phyloP scores from a whole-genome alignment of 2,113 vertebrate species.

The Apteryx owenii region DNA sequence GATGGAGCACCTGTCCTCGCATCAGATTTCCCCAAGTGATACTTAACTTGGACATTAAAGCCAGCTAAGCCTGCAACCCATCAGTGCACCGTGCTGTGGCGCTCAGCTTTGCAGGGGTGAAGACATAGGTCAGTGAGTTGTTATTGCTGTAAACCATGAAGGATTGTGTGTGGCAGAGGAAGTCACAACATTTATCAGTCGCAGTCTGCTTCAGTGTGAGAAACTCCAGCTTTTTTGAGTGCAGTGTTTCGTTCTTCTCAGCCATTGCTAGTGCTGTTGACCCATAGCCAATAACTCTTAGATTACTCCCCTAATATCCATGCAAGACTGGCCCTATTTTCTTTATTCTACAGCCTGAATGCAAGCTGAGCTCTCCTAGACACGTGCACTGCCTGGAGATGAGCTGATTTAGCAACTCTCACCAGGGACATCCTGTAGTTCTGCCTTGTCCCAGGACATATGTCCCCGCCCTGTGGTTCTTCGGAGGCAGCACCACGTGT shows the following conservation, averaged over 20 bases:
- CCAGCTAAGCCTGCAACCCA: not conserved
- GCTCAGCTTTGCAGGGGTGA: not conserved
- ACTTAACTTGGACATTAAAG: not conserved
- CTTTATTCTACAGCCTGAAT: not conserved
- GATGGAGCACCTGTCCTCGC: not conserved
- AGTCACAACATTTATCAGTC: not conserved
- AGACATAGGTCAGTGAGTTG: not conserved
- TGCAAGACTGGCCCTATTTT: not conserved
- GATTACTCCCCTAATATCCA: not conserved
- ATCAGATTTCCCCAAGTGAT: not conserved
- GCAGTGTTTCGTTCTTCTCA: not conserved
- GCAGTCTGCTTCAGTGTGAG: not conserved
- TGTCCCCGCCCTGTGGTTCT: accelerated
- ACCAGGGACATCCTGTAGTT: not conserved
- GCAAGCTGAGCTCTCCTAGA: not conserved
- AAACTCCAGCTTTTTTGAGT: not conserved
- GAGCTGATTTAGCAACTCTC: not conserved
- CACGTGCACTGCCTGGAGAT: not conserved
- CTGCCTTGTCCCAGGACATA: not conserved
- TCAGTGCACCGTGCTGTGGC: accelerated
- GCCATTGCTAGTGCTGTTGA: not conserved
- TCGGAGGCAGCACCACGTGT: accelerated
- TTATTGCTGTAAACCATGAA: not conserved
- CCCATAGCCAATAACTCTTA: not conserved
- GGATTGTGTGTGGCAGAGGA: not conserved